Evolutionary conservation across 2,113 vertebrate species (phyloP).

Genomic region (Sprattus sprattus): DNA sequence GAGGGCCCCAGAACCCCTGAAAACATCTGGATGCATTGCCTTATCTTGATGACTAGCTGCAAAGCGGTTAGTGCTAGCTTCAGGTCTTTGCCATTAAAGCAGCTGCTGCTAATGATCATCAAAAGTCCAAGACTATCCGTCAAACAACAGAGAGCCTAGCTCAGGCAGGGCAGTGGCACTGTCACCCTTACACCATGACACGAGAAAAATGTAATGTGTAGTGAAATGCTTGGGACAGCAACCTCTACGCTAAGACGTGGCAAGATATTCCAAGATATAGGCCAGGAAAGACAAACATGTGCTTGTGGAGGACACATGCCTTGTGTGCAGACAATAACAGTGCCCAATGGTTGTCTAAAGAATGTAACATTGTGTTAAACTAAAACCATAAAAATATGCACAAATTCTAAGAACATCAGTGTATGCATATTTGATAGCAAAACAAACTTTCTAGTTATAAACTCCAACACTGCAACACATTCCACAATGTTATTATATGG

Average conservation of each 20-base stretch:
- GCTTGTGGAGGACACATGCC: neutral
- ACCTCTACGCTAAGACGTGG: neutral
- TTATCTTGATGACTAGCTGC: neutral
- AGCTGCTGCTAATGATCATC: neutral
- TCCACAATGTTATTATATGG: neutral
- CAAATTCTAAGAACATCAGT: no score
- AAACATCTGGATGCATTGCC: no score
- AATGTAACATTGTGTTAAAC: no score
- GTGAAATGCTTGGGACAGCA: slow-evolving; percentile 2
- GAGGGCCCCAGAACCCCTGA: neutral
- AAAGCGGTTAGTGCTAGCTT: neutral
- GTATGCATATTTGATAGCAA: neutral
- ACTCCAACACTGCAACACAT: no score
- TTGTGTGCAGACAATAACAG: neutral
- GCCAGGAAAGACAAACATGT: neutral
- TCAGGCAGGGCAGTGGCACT: neutral
- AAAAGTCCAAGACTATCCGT: neutral
- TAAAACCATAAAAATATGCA: no score
- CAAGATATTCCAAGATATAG: neutral
- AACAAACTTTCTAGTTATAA: neutral
- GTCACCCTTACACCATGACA: neutral
- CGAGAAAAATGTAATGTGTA: neutral
- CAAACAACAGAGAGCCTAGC: neutral
- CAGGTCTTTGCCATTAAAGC: neutral
- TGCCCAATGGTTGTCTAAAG: neutral